These are phyloP conservation scores for Petrocephalus zakoni DNA, from an alignment of 2,113 vertebrate genomes.

Conservation along the genomic window DNA sequence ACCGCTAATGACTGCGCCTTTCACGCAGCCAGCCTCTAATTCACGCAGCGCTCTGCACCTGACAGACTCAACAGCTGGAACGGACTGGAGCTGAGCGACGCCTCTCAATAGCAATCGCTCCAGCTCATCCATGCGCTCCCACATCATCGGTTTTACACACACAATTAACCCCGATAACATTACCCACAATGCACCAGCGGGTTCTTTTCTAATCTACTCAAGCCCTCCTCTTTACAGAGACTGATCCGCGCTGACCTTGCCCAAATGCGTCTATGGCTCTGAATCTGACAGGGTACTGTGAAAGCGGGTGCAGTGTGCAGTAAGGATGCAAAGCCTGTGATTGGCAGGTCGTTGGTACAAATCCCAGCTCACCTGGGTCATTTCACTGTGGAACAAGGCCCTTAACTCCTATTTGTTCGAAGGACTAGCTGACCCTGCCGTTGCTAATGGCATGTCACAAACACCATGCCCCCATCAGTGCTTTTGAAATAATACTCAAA, in stretches of 20 bases:
- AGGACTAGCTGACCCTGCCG: not conserved
- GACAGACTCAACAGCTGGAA: not conserved
- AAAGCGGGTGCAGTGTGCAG: not conserved
- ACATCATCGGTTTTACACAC: not conserved
- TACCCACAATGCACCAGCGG: not conserved
- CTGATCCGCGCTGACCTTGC: slow-evolving; percentile 24
- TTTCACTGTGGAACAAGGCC: slow-evolving; percentile 43
- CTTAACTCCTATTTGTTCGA: not conserved
- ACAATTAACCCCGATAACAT: not conserved
- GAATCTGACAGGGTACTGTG: slow-evolving; percentile 22
- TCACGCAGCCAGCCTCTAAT: not conserved
- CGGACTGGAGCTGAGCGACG: too few species aligned
- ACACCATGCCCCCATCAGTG: not conserved
- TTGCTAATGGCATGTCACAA: not conserved
- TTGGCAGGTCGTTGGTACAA: not conserved
- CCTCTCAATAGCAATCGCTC: not conserved
- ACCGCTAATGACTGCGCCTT: not conserved
- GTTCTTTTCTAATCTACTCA: not conserved
- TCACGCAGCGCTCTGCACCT: not conserved
- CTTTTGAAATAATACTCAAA: slow-evolving; percentile 40
- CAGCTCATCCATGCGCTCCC: not conserved
- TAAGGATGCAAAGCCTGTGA: not conserved
- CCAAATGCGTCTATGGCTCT: slow-evolving; percentile 18
- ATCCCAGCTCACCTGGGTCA: not conserved
- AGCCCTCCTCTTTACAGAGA: slow-evolving; percentile 12